phyloP scores from a whole-genome alignment of 2,113 vertebrate species.

The Notechis scutatus region DNA sequence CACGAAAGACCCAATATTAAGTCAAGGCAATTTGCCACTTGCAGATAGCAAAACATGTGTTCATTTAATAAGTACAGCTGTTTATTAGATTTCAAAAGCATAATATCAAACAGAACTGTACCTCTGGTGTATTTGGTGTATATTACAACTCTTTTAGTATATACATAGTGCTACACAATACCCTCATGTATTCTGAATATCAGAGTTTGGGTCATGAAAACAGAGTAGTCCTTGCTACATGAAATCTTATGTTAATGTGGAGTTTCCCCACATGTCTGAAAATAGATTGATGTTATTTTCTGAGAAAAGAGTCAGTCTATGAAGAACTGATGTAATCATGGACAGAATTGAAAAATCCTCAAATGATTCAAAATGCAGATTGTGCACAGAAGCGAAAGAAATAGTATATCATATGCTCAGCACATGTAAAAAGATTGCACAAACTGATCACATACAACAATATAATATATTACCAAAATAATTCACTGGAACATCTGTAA shows the following conservation, averaged over 20 bases:
- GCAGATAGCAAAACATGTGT: background rate
- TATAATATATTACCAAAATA: background rate
- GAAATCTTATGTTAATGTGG: background rate
- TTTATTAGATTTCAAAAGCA: background rate
- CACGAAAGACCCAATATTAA: conserved; percentile 42
- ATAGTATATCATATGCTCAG: background rate
- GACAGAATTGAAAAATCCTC: background rate
- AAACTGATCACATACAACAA: background rate
- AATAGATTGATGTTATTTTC: background rate
- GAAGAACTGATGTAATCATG: background rate
- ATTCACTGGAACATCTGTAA: background rate
- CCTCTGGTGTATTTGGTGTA: background rate
- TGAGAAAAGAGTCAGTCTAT: background rate
- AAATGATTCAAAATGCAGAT: background rate
- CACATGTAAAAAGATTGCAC: background rate
- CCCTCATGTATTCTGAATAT: background rate
- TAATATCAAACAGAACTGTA: background rate
- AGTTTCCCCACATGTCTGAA: background rate
- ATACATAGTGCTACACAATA: background rate
- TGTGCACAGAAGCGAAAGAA: background rate
- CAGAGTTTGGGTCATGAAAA: background rate
- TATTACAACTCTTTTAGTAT: background rate
- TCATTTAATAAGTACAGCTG: background rate
- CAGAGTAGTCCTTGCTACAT: background rate
- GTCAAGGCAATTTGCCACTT: background rate